Percentiles rank a stretch among this genome's conserved stretches.
Conservation (phyloP, 2,888 invertebrate genomes). For the Thereva unica region DNA sequence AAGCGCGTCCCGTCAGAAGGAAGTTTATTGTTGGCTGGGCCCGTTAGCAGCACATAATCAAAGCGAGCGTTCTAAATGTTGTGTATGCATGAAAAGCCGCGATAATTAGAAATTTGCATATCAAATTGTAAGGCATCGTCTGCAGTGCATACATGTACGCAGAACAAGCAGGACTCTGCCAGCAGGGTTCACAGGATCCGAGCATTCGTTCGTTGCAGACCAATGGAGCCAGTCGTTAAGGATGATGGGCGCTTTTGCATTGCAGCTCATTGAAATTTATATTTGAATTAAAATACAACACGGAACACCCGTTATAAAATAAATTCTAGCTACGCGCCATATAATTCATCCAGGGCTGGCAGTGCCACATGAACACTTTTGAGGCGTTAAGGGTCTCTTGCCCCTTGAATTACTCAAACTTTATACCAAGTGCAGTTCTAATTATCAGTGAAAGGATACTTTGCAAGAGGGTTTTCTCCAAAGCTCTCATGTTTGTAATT, state of each 20-base stretch:
- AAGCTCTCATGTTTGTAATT: too few relatives aligned
- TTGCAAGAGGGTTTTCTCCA: too few relatives aligned
- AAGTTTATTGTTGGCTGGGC: constrained; percentile 7
- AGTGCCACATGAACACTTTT: too few relatives aligned
- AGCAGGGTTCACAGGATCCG: constrained; percentile 11
- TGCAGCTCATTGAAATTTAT: constrained; percentile 24
- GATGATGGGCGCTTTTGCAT: constrained; percentile 1
- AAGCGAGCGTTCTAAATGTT: constrained; percentile 31
- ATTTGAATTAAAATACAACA: constrained; percentile 34
- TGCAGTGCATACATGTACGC: constrained; percentile 22
- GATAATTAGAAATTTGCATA: constrained; percentile 42
- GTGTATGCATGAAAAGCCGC: constrained; percentile 32
- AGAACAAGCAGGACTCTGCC: constrained; percentile 6
- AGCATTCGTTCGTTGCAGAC: constrained; percentile 10
- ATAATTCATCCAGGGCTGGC: constrained; percentile 6
- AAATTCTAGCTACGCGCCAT: constrained; percentile 21
- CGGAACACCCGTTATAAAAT: constrained; percentile 26
- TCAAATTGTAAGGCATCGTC: constrained; percentile 39
- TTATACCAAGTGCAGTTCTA: too few relatives aligned
- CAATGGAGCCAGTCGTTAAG: constrained; percentile 18
- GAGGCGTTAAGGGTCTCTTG: too few relatives aligned
- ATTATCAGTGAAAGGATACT: too few relatives aligned
- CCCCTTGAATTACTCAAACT: too few relatives aligned
- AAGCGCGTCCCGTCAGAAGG: background rate
- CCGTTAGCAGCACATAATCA: constrained; percentile 29